phyloP scores from a whole-genome alignment of 2,888 invertebrate genomes.

The Unio delphinus region DNA sequence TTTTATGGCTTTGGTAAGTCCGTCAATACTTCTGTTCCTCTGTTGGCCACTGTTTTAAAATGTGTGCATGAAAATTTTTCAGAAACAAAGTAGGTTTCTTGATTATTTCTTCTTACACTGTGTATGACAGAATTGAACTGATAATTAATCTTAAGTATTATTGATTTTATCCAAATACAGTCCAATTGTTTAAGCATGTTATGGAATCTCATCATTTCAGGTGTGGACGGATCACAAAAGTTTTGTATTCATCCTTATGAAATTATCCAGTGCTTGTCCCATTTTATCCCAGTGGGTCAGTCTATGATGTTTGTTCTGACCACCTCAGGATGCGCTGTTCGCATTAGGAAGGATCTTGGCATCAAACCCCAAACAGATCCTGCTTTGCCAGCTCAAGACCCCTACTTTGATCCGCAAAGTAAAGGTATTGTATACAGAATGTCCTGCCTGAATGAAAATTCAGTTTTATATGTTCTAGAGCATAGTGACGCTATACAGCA shows the following conservation, averaged over 20 bases:
- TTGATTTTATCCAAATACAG: neutral
- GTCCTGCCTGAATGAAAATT: neutral
- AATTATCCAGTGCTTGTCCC: conserved; percentile 72
- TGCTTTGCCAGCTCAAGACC: conserved; percentile 66
- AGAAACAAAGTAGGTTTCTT: too few species aligned
- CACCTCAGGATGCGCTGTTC: conserved; percentile 79
- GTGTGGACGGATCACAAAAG: conserved; percentile 40
- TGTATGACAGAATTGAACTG: too few species aligned
- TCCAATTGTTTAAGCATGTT: conserved; percentile 7
- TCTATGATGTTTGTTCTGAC: conserved; percentile 88
- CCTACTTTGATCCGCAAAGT: conserved; percentile 75
- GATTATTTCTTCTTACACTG: too few species aligned
- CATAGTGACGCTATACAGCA: too few species aligned
- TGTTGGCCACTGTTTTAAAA: neutral
- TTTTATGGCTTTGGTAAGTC: too few species aligned
- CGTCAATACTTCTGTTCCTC: neutral
- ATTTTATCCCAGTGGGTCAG: conserved; percentile 83
- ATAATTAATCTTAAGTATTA: too few species aligned
- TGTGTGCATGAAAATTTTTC: neutral
- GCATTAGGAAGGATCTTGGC: conserved; percentile 80
- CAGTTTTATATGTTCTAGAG: neutral
- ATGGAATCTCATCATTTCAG: conserved; percentile 26
- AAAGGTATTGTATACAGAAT: conserved; percentile 68
- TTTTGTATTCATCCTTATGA: conserved; percentile 47
- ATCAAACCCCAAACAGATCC: conserved; percentile 74